phyloP scores from a whole-genome alignment of 1,140 invertebrate species.

The Cherax destructor region DNA sequence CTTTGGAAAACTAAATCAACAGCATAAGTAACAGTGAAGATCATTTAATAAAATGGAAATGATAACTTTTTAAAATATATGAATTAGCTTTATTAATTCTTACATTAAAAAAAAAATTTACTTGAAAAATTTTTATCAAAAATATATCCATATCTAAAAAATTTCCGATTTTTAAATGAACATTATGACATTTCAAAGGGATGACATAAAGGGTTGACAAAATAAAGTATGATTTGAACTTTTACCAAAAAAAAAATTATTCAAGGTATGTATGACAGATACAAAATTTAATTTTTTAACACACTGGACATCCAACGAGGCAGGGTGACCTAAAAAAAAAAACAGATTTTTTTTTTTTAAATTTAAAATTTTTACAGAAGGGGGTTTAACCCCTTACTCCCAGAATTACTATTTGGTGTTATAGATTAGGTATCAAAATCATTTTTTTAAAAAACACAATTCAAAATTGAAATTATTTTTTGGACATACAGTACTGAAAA shows the following conservation, averaged over 20 bases:
- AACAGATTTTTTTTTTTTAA: no score
- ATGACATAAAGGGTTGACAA: constrained; percentile 36
- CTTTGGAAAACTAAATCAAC: no score
- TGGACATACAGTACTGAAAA: background rate
- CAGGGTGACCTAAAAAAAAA: no score
- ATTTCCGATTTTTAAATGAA: constrained; percentile 43
- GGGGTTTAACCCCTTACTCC: no score
- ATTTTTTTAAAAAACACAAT: background rate
- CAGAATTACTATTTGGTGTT: background rate
- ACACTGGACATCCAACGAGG: no score
- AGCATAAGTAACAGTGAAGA: no score
- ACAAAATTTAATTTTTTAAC: background rate
- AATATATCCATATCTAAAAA: constrained; percentile 23
- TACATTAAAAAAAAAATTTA: constrained; percentile 22
- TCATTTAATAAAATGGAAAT: background rate
- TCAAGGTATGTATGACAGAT: constrained; percentile 6
- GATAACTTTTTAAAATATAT: background rate
- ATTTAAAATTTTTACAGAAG: no score
- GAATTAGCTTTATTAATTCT: constrained; percentile 35
- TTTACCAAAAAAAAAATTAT: constrained; percentile 31
- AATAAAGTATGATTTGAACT: constrained; percentile 14
- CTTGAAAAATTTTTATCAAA: constrained; percentile 21
- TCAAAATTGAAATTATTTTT: no score
- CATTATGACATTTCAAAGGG: constrained; percentile 56
- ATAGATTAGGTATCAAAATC: background rate